Evolutionary conservation across 92 coral and sea anemone genomes (phyloP).

Genomic region (Siderastrea radians): DNA sequence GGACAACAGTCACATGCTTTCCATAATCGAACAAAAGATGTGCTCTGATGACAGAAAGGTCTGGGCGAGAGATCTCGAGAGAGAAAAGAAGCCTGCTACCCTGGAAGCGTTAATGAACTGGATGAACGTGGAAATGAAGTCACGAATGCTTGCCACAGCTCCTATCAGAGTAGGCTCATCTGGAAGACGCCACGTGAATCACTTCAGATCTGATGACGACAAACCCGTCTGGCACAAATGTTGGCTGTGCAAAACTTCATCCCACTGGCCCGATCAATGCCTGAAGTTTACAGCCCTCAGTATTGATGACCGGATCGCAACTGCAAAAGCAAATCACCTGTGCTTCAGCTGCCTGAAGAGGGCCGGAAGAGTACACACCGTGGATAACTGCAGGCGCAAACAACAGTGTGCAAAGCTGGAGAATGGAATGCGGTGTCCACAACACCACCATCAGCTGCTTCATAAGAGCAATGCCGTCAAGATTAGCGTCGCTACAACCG

Average conservation of each 20-base stretch:
- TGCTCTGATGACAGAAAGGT: slow-evolving; percentile 61
- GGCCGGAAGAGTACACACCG: slow-evolving; percentile 47
- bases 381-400: slow-evolving; percentile 45
- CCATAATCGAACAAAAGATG: slow-evolving; percentile 64
- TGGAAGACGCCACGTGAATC: slow-evolving; percentile 23
- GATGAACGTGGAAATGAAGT: slow-evolving; percentile 49
- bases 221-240: slow-evolving; percentile 37
- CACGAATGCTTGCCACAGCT: slow-evolving; percentile 67
- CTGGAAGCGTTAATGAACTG: slow-evolving; percentile 56
- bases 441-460: slow-evolving; percentile 50
- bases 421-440: slow-evolving; percentile 59
- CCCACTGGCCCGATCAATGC: slow-evolving; percentile 76
- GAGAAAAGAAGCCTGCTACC: slow-evolving; percentile 57
- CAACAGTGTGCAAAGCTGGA: slow-evolving; percentile 51
- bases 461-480: slow-evolving; percentile 41
- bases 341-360: slow-evolving; percentile 59
- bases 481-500: neutral
- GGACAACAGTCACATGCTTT: slow-evolving; percentile 68
- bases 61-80: slow-evolving; percentile 55
- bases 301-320: slow-evolving; percentile 44
- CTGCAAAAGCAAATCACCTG: slow-evolving; percentile 45
- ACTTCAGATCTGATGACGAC: neutral
- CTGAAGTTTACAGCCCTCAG: slow-evolving; percentile 48
- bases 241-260: slow-evolving; percentile 58
- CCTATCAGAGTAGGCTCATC: slow-evolving; percentile 32